Evolutionary conservation across 2,113 vertebrate genomes (phyloP).

Genomic region (Seriola dumerili): DNA sequence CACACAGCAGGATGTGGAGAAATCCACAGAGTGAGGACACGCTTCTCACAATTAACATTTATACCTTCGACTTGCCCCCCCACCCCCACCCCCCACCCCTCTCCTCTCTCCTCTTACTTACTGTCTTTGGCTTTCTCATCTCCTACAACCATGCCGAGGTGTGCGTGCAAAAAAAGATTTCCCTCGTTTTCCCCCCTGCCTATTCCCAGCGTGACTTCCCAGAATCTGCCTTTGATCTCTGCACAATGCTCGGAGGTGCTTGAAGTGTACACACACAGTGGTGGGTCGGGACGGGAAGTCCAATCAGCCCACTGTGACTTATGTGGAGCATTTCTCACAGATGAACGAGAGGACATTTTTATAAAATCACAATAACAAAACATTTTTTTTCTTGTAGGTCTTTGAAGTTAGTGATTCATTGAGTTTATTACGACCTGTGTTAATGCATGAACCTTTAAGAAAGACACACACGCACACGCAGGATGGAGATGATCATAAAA

Average conservation of each 20-base stretch:
- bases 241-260: constrained; percentile 55
- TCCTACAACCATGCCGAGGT: constrained; percentile 16
- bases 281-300: constrained; percentile 51
- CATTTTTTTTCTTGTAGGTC: not conserved
- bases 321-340: constrained; percentile 28
- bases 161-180: constrained; percentile 43
- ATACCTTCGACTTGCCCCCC: constrained; percentile 18
- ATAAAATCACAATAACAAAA: constrained; percentile 2
- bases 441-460: not conserved
- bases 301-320: constrained; percentile 49
- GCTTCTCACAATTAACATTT: constrained; percentile 25
- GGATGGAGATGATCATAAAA: not conserved
- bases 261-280: constrained; percentile 46
- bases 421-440: not conserved
- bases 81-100: not conserved
- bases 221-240: constrained; percentile 60
- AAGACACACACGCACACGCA: not conserved
- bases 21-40: constrained; percentile 40
- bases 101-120: not conserved
- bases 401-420: not conserved
- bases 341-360: constrained; percentile 17
- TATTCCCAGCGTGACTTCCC: constrained; percentile 63
- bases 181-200: constrained; percentile 15
- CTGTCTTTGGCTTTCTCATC: constrained; percentile 18
- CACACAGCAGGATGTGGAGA: constrained; percentile 37